phyloP scores from a whole-genome alignment of 1,140 invertebrate genomes.

The Spodoptera frugiperda region DNA sequence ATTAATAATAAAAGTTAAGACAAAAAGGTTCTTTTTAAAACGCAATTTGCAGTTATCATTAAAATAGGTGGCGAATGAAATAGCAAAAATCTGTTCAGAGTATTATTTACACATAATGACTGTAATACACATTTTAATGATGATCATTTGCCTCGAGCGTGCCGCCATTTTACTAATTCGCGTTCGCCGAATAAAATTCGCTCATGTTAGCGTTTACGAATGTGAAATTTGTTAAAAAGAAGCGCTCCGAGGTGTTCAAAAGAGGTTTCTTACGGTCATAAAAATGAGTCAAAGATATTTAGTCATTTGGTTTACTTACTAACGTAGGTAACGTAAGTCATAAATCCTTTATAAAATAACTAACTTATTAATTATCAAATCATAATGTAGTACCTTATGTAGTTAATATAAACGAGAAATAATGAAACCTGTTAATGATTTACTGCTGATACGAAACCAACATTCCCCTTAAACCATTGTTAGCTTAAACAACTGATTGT shows the following conservation, averaged over 20 bases:
- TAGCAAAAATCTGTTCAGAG: neutral
- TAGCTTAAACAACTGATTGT: conserved; percentile 16
- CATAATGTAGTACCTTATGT: no score
- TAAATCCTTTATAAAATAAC: no score
- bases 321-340: no score
- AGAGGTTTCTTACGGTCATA: no score
- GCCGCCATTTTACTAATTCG: conserved; percentile 26
- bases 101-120: conserved; percentile 48
- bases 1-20: no score
- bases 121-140: conserved; percentile 51
- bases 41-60: neutral
- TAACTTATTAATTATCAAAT: no score
- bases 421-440: neutral
- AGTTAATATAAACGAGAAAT: no score
- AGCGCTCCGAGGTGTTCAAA: neutral
- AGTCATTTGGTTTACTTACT: no score
- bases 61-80: conserved; percentile 32
- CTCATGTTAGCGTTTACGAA: conserved; percentile 42
- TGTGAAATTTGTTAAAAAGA: conserved; percentile 24
- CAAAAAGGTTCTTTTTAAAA: no score
- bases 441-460: neutral
- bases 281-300: no score
- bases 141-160: conserved; percentile 43
- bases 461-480: conserved; percentile 17
- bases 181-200: conserved; percentile 40